Evolutionary conservation across 2,113 vertebrate species (phyloP).

Genomic region (Alligator sinensis): DNA sequence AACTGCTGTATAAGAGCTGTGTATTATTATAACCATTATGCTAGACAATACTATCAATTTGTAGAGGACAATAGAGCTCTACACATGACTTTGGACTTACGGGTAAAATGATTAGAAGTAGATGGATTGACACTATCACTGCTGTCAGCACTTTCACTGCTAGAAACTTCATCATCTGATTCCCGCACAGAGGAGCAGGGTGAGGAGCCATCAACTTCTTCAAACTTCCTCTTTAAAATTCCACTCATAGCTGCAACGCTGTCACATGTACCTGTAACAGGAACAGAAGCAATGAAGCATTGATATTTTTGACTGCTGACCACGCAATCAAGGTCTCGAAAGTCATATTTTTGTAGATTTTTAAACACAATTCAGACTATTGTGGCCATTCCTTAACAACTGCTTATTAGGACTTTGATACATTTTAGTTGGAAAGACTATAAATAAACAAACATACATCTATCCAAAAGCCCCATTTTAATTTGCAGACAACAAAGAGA

Average conservation of each 20-base stretch:
- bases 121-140: conserved; percentile 98
- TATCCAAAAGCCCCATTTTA: neutral
- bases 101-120: conserved; percentile 90
- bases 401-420: neutral
- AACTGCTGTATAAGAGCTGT: neutral
- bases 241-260: conserved; percentile 87
- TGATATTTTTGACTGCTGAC: conserved; percentile 69
- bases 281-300: conserved; percentile 38
- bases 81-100: conserved; percentile 79
- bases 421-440: neutral
- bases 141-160: conserved; percentile 97
- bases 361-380: conserved; percentile 14
- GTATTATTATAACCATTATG: neutral
- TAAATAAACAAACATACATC: neutral
- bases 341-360: conserved; percentile 49
- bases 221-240: conserved; percentile 97
- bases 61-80: neutral
- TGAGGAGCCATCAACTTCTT: conserved; percentile 97
- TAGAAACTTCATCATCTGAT: conserved; percentile 96
- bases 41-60: neutral
- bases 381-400: conserved; percentile 27
- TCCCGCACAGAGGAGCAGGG: conserved; percentile 94
- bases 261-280: conserved; percentile 79
- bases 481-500: neutral
- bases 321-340: conserved; percentile 74